Conservation (phyloP, 2,797 vertebrate genomes). For the Coendou prehensilis region DNA sequence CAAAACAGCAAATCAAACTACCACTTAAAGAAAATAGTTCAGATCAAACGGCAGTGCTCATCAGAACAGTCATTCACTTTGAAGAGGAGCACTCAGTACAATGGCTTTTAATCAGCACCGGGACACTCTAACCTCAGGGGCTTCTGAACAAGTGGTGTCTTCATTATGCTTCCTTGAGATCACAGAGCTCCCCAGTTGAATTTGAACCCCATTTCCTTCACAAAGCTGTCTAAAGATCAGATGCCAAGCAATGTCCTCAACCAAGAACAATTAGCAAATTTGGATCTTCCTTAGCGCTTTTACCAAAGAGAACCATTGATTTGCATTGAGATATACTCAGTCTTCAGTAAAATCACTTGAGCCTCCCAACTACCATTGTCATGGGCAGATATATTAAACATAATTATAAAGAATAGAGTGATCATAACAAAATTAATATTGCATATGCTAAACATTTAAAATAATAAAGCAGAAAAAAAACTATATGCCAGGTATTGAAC, state of each 20-base stretch:
- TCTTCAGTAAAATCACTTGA: slow-evolving; percentile 24
- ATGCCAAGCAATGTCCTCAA: neutral
- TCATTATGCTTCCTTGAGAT: neutral
- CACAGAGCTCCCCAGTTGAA: neutral
- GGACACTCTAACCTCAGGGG: slow-evolving; percentile 62
- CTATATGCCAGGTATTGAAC: neutral
- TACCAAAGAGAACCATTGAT: slow-evolving; percentile 5
- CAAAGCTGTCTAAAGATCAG: neutral
- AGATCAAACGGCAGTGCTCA: slow-evolving; percentile 42
- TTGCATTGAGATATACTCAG: neutral
- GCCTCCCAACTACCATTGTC: neutral
- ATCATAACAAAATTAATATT: neutral
- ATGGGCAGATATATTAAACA: neutral
- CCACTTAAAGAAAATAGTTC: slow-evolving; percentile 75
- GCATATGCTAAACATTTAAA: neutral
- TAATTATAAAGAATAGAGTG: neutral
- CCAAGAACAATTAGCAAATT: slow-evolving; percentile 45
- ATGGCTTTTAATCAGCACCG: slow-evolving; percentile 72
- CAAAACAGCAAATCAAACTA: slow-evolving; percentile 75
- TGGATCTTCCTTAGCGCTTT: neutral
- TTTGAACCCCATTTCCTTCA: neutral
- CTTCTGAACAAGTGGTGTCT: neutral
- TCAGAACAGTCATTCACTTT: slow-evolving; percentile 65
- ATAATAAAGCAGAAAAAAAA: neutral
- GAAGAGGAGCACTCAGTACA: slow-evolving; percentile 39